These are phyloP conservation scores for Urocitellus parryii DNA, from an alignment of 2,113 vertebrate species.

Conservation along the genomic window DNA sequence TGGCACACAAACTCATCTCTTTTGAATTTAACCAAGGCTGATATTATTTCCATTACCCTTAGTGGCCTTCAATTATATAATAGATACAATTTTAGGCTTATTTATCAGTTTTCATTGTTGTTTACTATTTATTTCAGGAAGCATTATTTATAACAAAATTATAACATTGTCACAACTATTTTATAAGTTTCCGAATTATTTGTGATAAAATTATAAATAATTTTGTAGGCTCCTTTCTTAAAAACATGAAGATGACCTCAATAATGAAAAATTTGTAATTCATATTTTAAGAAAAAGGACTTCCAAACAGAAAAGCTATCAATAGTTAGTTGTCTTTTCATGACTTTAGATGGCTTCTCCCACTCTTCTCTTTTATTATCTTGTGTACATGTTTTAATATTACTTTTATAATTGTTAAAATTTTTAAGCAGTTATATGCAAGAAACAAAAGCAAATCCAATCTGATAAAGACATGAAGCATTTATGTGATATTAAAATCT, in stretches of 20 bases:
- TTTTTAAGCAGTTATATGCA: slow-evolving; percentile 16
- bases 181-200: slow-evolving; percentile 43
- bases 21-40: not conserved
- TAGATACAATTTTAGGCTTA: slow-evolving; percentile 6
- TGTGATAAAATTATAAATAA: slow-evolving; percentile 36
- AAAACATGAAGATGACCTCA: not conserved
- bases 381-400: not conserved
- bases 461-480: slow-evolving; percentile 59
- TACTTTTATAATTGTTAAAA: slow-evolving; percentile 35
- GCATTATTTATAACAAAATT: slow-evolving; percentile 27
- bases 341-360: not conserved
- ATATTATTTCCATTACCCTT: not conserved
- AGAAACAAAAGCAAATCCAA: slow-evolving; percentile 35
- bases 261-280: slow-evolving; percentile 10
- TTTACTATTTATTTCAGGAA: slow-evolving; percentile 7
- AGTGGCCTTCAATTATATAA: not conserved
- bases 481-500: slow-evolving; percentile 69
- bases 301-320: not conserved
- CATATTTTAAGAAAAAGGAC: slow-evolving; percentile 11
- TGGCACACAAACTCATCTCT: not conserved
- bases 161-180: not conserved
- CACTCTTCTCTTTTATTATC: not conserved
- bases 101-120: slow-evolving; percentile 16
- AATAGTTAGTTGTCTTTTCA: not conserved
- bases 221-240: not conserved